Base-by-base conservation (phyloP, 2,113 vertebrate species). In the Chascanopsetta lugubris region DNA sequence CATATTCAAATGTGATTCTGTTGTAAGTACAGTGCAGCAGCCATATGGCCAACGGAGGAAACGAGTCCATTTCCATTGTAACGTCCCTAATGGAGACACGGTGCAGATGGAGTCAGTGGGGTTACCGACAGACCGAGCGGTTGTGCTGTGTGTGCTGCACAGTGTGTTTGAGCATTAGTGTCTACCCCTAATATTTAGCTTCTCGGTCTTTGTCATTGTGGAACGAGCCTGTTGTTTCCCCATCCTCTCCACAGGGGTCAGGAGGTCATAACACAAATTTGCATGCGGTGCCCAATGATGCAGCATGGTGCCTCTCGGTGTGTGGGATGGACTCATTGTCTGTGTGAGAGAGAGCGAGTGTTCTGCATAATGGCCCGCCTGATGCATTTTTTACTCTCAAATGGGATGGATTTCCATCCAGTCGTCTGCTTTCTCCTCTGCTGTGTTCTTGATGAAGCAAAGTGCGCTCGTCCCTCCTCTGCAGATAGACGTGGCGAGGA, bases 381-480 rank as follows among this genome's bases (percentile, higher is more conserved):
- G 69, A 82, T 76, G 79, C 68, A 83, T 82, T 83, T 86, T 84
- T 86, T 76, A 81, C 69, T 72, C 63, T 84, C 61, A 83, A 76
- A 86, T 75, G 75, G 78, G 76, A 78, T 80, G 75, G 63, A 82
- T 80, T 82, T 80, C 74, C 61, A 72, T 82, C 58, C 58, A 12
- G 42, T 75, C 18, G 63, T 80, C 76, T 66, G 61, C 77, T 75
- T n/a, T n/a, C 77, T 79, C 24, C 69, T 82, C 76, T 64, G 58
- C 77, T 75, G 79, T 80, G 82, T 71, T 88, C 66, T 66, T 84
- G 76, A 88, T 75, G 75, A 87, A 85, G 87, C 85, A 81, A 88
- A 80, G 73, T 69, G 15, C 79, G 61, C 69, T 61, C 47, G 53
- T 56, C 57, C 74, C 54, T 26, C 54, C 43, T 82, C 60, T 58